phyloP scores from a whole-genome alignment of 37 sponge, comb jelly and placozoan genomes.

The Amphimedon queenslandica region DNA sequence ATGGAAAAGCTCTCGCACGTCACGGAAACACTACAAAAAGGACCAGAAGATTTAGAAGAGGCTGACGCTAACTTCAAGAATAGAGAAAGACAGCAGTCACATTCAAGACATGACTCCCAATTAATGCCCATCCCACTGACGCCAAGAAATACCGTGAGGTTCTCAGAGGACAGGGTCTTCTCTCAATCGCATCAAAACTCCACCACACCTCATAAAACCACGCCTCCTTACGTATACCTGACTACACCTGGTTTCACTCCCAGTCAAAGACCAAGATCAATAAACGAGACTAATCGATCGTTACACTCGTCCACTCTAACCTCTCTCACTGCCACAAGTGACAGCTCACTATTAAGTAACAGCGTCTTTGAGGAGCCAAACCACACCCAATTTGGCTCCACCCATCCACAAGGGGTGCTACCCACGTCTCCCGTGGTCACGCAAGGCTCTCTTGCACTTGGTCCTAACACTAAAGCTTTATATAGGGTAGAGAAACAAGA shows the following conservation, averaged over 20 bases:
- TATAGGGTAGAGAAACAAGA: slow-evolving; percentile 9
- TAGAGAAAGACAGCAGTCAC: background rate
- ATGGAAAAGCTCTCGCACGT: slow-evolving; percentile 76
- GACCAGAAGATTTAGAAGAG: background rate
- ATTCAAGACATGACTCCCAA: background rate
- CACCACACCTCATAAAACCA: background rate
- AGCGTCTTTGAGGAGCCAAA: background rate
- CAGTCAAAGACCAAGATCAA: background rate
- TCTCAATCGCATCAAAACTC: background rate
- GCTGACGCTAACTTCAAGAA: background rate
- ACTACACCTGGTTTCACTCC: background rate
- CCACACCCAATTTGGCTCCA: background rate
- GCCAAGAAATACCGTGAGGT: background rate
- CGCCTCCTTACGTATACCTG: background rate
- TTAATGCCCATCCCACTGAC: background rate
- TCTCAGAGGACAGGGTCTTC: background rate
- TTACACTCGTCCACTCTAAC: background rate
- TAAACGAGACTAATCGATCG: background rate
- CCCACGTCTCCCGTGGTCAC: background rate
- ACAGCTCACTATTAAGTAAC: background rate
- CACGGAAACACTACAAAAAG: slow-evolving; percentile 35
- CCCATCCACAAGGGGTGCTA: background rate
- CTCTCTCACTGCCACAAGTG: background rate
- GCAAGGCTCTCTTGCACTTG: slow-evolving; percentile 69
- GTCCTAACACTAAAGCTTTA: slow-evolving; percentile 46